Base-by-base conservation (phyloP, 1,140 invertebrate species). In the Drosophila kikkawai region DNA sequence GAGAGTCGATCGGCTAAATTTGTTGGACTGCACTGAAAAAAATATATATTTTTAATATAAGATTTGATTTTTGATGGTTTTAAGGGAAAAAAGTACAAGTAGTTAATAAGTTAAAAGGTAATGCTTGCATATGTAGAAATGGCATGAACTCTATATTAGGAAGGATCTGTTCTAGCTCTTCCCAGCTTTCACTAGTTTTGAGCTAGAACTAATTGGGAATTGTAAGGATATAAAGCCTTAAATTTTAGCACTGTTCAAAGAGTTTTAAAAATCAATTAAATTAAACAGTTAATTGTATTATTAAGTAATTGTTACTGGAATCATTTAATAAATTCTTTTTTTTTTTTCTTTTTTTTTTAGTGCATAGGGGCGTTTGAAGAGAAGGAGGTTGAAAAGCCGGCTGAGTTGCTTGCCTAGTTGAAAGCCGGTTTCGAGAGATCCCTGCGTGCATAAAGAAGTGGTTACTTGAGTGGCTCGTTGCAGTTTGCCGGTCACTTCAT, bases 401-500 rank as follows among this genome's bases (percentile, higher is more conserved):
- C 69, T 67, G 48, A 70, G 67, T 67, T 67, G 48, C 63, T 73
- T 73, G 73, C 58, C 67, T 80, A 68, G 60, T 68, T 60, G 56
- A 55, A 73, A 85, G 82, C 82, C 82, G 82, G 82, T 85, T 85
- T 81, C 66, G 44, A 73, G 37, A 73, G 67, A 71, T 70, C 65
- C 69, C 69, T 73, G 69, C 67, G 42, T 73, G 69, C 67, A 73
- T 42, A 17, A 42, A 73, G 48, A 70, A 66, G 67, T 71, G 61
- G 56, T 74, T 81, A 65, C 78, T 84, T 57, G 66, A 80, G 77
- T 81, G 67, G 63, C 59, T 80, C 66, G 81, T 60, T 76, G 78
- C 82, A 78, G 34, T 85, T 73, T 78, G 73, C 79, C 78, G 82
- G 78, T 59, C 55, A 60, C 66, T 80, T 66, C 79, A 80, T 64